These are phyloP conservation scores for Tricholaema leucomelas DNA, from an alignment of 2,113 vertebrate genomes.

Conservation along the genomic window DNA sequence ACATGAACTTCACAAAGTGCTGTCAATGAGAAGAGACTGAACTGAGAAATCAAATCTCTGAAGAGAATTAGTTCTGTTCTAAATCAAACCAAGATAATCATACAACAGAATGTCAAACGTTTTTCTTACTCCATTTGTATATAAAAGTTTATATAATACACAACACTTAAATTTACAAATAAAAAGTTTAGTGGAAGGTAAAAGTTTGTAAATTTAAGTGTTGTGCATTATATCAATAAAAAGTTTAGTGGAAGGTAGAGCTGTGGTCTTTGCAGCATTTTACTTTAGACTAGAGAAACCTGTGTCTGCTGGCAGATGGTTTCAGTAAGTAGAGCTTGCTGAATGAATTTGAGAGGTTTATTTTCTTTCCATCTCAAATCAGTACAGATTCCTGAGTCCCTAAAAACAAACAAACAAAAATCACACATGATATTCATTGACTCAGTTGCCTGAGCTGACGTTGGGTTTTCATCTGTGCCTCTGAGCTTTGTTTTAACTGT, in stretches of 20 bases:
- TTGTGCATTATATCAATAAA: no score
- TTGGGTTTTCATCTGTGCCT: not conserved
- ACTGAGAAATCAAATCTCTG: no score
- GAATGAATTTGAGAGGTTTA: not conserved
- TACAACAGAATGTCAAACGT: not conserved
- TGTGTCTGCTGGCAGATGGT: not conserved
- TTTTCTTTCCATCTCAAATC: not conserved
- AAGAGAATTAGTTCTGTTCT: no score
- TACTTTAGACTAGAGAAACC: not conserved
- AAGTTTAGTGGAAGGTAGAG: not conserved
- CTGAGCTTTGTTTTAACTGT: not conserved
- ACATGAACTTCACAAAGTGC: no score
- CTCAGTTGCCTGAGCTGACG: not conserved
- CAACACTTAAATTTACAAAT: not conserved
- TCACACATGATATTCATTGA: not conserved
- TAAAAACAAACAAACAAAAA: slow-evolving; percentile 28
- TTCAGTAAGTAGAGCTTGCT: not conserved
- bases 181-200: not conserved
- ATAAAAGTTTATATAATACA: not conserved
- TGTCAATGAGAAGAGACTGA: no score
- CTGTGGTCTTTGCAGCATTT: not conserved
- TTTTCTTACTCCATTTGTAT: not conserved
- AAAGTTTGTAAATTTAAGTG: no score
- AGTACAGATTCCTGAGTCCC: not conserved
- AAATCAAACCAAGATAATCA: not conserved